A percentile compares a stretch with the other conserved stretches of the same genome.
phyloP scores from a whole-genome alignment of 2,113 vertebrate species.

The Platycercus adscitus region DNA sequence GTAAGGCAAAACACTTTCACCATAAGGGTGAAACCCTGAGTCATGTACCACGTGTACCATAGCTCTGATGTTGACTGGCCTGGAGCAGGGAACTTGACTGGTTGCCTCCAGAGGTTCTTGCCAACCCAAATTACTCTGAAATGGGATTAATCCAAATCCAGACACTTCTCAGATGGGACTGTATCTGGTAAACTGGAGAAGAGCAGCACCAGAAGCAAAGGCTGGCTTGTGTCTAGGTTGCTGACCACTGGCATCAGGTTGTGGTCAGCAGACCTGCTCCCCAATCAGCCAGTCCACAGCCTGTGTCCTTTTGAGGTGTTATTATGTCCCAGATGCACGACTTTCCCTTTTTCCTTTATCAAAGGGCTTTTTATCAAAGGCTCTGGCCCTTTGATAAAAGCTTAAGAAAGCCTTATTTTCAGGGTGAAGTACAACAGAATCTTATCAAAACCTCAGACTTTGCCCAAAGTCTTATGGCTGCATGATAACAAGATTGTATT shows the following conservation, averaged over 20 bases:
- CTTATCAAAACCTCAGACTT: neutral
- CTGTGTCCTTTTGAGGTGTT: neutral
- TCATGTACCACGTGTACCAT: accelerated
- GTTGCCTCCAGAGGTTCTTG: neutral
- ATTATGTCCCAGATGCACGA: neutral
- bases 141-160: neutral
- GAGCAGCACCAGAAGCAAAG: neutral
- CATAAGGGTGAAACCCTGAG: neutral
- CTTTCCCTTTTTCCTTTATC: neutral
- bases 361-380: neutral
- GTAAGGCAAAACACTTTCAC: neutral
- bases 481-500: neutral
- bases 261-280: neutral
- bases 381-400: neutral
- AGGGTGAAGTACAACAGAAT: neutral
- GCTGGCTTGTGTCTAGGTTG: neutral
- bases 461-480: neutral
- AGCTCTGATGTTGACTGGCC: neutral
- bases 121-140: neutral
- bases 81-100: neutral
- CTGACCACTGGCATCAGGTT: neutral
- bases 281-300: neutral
- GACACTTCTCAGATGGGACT: neutral
- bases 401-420: neutral
- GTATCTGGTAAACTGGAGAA: neutral